phyloP scores from a whole-genome alignment of 1,140 invertebrate species.

The Lethrus apterus region DNA sequence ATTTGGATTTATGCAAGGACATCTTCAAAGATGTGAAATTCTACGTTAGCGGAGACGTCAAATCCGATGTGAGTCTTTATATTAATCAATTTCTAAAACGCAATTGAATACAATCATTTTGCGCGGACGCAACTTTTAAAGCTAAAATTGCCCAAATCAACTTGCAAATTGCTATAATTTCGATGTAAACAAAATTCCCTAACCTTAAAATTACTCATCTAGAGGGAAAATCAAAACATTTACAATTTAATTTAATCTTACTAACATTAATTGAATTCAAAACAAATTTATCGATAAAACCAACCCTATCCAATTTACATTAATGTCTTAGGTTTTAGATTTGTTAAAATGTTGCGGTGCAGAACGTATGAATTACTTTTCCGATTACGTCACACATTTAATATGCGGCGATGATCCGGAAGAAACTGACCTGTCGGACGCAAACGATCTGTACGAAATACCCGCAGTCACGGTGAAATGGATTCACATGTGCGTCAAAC shows the following conservation, averaged over 20 bases:
- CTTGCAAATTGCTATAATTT: neutral
- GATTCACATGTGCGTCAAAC: conserved; percentile 61
- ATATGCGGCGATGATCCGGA: conserved; percentile 74
- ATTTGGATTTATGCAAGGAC: conserved; percentile 34
- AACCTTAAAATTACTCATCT: neutral
- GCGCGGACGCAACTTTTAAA: neutral
- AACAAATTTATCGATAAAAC: neutral
- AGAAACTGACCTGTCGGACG: conserved; percentile 73
- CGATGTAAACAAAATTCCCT: conserved; percentile 5
- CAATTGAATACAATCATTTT: neutral
- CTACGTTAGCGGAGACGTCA: conserved; percentile 60
- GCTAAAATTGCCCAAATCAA: neutral
- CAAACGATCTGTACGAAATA: conserved; percentile 84
- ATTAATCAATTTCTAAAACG: neutral
- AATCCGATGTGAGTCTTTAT: conserved; percentile 50
- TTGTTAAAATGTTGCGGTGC: conserved; percentile 74
- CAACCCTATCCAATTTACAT: conserved; percentile 5
- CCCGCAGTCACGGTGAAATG: conserved; percentile 79
- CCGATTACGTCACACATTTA: conserved; percentile 81
- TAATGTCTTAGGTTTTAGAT: conserved; percentile 59
- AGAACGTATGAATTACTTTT: conserved; percentile 75
- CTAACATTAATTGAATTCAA: neutral
- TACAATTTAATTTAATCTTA: conserved; percentile 8
- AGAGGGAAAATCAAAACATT: neutral
- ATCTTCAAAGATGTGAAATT: conserved; percentile 61